phyloP scores from a whole-genome alignment of 2,888 invertebrate species.

The Ecdyonurus torrentis region DNA sequence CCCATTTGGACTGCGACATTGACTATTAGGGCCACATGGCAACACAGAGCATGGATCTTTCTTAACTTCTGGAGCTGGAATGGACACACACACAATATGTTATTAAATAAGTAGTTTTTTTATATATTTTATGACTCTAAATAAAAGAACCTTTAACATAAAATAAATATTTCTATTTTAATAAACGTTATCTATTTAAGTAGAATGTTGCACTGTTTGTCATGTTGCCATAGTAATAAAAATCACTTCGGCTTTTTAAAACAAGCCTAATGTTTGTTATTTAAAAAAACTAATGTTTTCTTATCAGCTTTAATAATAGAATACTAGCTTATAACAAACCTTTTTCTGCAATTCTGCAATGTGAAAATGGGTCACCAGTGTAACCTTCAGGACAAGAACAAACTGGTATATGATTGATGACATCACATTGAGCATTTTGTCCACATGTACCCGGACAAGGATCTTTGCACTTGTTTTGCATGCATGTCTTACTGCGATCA shows the following conservation, averaged over 20 bases:
- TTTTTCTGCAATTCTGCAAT: slow-evolving; percentile 29
- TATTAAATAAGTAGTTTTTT: too few species aligned
- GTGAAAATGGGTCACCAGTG: slow-evolving; percentile 48
- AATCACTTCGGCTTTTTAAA: too few species aligned
- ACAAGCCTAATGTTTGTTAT: too few species aligned
- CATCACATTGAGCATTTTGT: slow-evolving; percentile 47
- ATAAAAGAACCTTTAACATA: too few species aligned
- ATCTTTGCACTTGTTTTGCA: slow-evolving; percentile 57
- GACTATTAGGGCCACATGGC: slow-evolving; percentile 64
- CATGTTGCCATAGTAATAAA: too few species aligned
- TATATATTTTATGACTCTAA: too few species aligned
- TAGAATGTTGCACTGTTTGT: not conserved
- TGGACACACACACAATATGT: too few species aligned
- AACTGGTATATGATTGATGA: slow-evolving; percentile 56
- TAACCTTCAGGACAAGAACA: slow-evolving; percentile 41
- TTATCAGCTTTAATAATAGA: too few species aligned
- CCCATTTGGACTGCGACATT: slow-evolving; percentile 38
- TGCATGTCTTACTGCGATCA: slow-evolving; percentile 49
- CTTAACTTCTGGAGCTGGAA: slow-evolving; percentile 12
- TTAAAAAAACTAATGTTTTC: too few species aligned
- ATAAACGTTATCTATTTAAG: too few species aligned
- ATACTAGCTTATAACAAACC: too few species aligned
- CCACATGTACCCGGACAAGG: slow-evolving; percentile 67
- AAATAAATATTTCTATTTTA: too few species aligned
- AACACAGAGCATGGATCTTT: slow-evolving; percentile 34